Evolutionary conservation across 2,888 invertebrate genomes (phyloP), one percentile per base, ranked within the genome.

Genomic region (Apantesis nais): DNA sequence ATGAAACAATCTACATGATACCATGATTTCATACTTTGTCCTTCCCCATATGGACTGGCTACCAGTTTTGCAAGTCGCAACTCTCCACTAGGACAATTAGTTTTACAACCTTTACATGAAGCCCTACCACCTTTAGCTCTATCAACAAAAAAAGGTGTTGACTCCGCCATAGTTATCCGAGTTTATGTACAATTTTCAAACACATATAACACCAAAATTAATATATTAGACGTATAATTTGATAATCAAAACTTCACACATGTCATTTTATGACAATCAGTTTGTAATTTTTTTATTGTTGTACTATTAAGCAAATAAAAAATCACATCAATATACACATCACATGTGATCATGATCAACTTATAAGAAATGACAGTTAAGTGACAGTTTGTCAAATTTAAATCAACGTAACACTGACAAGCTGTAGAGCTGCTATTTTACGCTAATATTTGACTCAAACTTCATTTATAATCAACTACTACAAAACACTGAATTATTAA

Each of bases 41-140:
- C 96, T 31, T 96, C 96, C 22, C 93, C 96, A 85, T 98, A 98
- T 0, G 98, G 98, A 90, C 98, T 98, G 1, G 97, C 92, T 8
- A 96, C 96, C 29, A 98, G 78, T 89, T 98, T 98, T 0, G 97
- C 98, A 63, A 98, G 92, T 71, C 98, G 95, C 62, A 98, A 85
- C 73, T 96, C 95, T 34, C 97, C 97, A 85, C 96, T 96, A 1
- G 96, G 96, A 83, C 98, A 97, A 84, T 97, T 97, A 73, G 96
- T 94, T 92, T 98, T 98, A 89, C 98, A 99, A 84, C 97, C 98
- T 89, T 98, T 98, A 87, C 99, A 99, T 22, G 96, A 96, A 0
- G 98, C 97, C 66, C 97, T 95, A 0, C 97, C 97, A 19, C 96
- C 96, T 92, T 98, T 98, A 0, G 98, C 98, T 75, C 97, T 96